Conservation (phyloP, 1,140 invertebrate genomes). For the Latrodectus geometricus region DNA sequence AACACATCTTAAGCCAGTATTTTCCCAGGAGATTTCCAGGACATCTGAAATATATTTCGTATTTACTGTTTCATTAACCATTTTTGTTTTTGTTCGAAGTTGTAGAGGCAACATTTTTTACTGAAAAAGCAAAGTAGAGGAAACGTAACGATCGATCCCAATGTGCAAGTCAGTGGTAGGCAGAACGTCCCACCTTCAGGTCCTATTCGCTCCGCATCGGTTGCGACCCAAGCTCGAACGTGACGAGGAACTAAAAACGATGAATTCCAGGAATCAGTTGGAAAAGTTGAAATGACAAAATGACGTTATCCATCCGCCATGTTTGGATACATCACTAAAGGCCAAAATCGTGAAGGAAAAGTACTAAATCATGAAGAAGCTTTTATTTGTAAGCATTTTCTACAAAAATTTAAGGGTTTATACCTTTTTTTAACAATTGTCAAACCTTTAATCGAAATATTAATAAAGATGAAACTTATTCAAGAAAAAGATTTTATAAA, state of each 20-base stretch:
- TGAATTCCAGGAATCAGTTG: slow-evolving; percentile 3
- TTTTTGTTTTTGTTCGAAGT: not conserved
- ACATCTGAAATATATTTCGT: not conserved
- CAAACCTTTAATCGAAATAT: no score
- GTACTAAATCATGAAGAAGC: no score
- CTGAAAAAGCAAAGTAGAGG: not conserved
- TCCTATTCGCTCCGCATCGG: slow-evolving; percentile 20
- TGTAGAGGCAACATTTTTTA: no score
- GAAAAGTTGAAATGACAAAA: not conserved
- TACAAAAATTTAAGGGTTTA: no score
- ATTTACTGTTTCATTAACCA: not conserved
- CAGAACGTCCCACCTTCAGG: slow-evolving; percentile 11
- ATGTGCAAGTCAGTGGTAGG: not conserved
- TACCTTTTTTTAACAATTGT: no score
- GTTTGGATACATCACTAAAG: not conserved
- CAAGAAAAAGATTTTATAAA: no score
- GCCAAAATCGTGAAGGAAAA: not conserved
- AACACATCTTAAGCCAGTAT: no score
- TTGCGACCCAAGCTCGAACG: slow-evolving; percentile 9
- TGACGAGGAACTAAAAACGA: slow-evolving; percentile 8
- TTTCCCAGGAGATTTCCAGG: not conserved
- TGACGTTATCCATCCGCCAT: not conserved
- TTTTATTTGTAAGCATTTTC: no score
- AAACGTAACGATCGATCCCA: slow-evolving; percentile 15
- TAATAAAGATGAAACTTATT: no score